Evolutionary conservation across 2,797 vertebrate species (phyloP).

Genomic region (Hydrolagus colliei): DNA sequence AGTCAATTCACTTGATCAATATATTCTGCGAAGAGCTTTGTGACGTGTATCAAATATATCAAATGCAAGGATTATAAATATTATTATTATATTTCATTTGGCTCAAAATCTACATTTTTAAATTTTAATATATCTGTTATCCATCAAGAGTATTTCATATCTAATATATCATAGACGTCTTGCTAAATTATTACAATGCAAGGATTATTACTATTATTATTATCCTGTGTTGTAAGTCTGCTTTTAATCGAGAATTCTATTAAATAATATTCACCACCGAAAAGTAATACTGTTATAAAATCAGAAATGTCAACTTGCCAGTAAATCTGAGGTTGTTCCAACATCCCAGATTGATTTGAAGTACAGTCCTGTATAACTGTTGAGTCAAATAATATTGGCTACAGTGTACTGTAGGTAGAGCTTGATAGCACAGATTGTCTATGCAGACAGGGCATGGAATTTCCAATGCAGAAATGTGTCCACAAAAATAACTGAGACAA

Average conservation of each 20-base stretch:
- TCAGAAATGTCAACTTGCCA: neutral
- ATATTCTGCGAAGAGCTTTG: too few relatives aligned
- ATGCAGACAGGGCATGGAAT: neutral
- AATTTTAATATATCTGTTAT: too few relatives aligned
- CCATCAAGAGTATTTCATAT: too few relatives aligned
- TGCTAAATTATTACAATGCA: neutral
- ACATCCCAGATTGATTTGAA: neutral
- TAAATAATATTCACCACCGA: neutral
- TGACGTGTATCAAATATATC: too few relatives aligned
- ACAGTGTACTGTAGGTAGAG: neutral
- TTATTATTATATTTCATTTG: too few relatives aligned
- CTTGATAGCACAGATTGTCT: neutral
- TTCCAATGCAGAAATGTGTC: neutral
- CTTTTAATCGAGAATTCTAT: neutral
- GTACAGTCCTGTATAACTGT: neutral
- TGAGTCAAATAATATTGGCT: neutral
- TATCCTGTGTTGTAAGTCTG: neutral
- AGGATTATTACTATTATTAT: too few relatives aligned
- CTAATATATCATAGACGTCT: too few relatives aligned
- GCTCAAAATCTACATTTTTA: too few relatives aligned
- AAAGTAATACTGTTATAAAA: neutral
- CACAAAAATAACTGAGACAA: constrained; percentile 1
- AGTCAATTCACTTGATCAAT: too few relatives aligned
- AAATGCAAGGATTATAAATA: too few relatives aligned
- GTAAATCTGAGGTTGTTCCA: neutral